Percentiles rank a stretch among this genome's conserved stretches.
phyloP scores from a whole-genome alignment of 2,797 vertebrate genomes.

The Cirrhinus molitorella region DNA sequence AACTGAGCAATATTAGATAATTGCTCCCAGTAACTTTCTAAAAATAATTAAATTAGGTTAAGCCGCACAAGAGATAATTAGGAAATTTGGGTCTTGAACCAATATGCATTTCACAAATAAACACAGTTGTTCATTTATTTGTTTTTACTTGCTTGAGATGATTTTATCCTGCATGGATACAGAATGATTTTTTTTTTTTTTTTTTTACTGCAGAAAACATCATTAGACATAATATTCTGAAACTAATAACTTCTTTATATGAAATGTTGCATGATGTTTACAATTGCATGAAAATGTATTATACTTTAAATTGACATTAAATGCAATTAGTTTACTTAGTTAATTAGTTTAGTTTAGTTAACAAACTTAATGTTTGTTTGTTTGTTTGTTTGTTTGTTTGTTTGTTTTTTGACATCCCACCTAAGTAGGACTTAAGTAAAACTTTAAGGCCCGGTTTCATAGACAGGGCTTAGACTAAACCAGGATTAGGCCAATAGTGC shows the following conservation, averaged over 20 bases:
- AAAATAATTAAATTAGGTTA: slow-evolving; percentile 42
- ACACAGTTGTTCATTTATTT: background rate
- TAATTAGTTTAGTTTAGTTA: no score
- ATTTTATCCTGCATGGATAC: background rate
- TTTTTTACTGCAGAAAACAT: background rate
- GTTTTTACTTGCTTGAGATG: background rate
- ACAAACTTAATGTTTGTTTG: no score
- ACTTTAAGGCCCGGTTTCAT: no score
- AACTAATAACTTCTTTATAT: background rate
- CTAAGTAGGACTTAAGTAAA: no score
- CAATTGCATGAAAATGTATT: background rate
- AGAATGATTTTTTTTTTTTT: background rate
- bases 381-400: no score
- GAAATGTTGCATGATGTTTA: background rate
- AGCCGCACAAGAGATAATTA: slow-evolving; percentile 23
- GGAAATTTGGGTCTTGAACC: slow-evolving; percentile 21
- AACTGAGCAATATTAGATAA: slow-evolving; percentile 39
- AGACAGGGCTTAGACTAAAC: no score
- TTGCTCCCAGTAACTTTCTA: slow-evolving; percentile 21
- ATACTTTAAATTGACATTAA: background rate
- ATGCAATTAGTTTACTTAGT: background rate
- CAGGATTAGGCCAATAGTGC: no score
- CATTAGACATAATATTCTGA: background rate
- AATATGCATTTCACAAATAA: slow-evolving; percentile 2
- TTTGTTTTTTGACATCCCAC: no score